Evolutionary conservation across 2,797 vertebrate species (phyloP).

Genomic region (Thunnus albacares): DNA sequence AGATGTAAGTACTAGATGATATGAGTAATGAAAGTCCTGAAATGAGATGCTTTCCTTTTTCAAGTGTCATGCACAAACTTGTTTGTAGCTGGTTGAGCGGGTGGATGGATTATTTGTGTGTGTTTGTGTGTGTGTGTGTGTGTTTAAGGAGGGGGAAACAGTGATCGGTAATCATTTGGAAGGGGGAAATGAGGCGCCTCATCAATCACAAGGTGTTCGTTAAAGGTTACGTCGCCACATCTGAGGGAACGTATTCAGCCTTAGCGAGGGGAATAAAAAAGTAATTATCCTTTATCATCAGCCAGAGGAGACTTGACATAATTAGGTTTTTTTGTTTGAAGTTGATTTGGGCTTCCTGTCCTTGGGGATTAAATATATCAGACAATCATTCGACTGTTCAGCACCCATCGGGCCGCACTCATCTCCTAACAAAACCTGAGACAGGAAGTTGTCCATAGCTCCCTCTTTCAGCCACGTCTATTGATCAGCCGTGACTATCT

Average conservation of each 20-base stretch:
- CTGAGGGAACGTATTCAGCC: conserved; percentile 79
- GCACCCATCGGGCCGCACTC: conserved; percentile 32
- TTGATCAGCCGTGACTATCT: conserved; percentile 58
- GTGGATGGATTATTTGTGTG: conserved; percentile 57
- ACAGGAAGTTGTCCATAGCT: conserved; percentile 25
- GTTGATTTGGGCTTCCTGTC: conserved; percentile 81
- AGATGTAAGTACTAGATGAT: conserved; percentile 75
- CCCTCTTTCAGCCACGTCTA: conserved; percentile 19
- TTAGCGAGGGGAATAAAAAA: conserved; percentile 83
- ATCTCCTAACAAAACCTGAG: conserved; percentile 49
- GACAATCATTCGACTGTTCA: conserved; percentile 64
- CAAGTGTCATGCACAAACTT: conserved; percentile 57
- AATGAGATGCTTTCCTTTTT: conserved; percentile 60
- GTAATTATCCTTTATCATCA: conserved; percentile 90
- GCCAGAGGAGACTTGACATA: conserved; percentile 85
- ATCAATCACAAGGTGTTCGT: conserved; percentile 84
- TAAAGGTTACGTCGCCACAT: conserved; percentile 86
- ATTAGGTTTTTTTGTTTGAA: conserved; percentile 78
- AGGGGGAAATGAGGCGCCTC: conserved; percentile 78
- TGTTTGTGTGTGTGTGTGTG: conserved; percentile 49
- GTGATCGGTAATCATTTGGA: conserved; percentile 86
- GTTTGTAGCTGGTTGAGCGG: conserved; percentile 54
- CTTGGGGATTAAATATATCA: conserved; percentile 77
- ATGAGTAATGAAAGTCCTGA: conserved; percentile 74
- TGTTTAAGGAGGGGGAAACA: conserved; percentile 52